These are phyloP conservation scores for Etia nguti DNA, from an alignment of 2,113 vertebrate genomes.

Conservation along the genomic window DNA sequence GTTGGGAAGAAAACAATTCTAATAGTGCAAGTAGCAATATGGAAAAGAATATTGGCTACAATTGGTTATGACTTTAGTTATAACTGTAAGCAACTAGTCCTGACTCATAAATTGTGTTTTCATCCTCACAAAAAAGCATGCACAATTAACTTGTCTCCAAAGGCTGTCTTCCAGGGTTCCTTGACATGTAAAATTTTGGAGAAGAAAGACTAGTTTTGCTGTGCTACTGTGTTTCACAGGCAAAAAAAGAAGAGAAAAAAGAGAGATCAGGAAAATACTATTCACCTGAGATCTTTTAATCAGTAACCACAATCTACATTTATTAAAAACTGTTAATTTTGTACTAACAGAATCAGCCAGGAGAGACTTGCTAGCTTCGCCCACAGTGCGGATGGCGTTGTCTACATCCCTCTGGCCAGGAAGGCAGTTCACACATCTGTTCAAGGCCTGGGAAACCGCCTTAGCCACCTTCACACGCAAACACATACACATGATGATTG, in stretches of 20 bases:
- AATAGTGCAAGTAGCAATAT: neutral
- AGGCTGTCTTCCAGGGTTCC: neutral
- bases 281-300: neutral
- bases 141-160: neutral
- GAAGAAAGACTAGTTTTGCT: neutral
- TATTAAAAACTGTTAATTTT: neutral
- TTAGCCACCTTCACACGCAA: slow-evolving; percentile 85
- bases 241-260: neutral
- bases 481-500: neutral
- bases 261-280: neutral
- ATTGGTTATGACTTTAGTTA: neutral
- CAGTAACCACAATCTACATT: neutral
- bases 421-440: slow-evolving; percentile 90
- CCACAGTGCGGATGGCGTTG: slow-evolving; percentile 88
- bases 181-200: neutral
- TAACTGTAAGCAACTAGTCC: neutral
- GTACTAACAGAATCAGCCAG: slow-evolving; percentile 81
- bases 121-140: neutral
- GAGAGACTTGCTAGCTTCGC: slow-evolving; percentile 93
- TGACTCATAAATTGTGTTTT: neutral
- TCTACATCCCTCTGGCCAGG: slow-evolving; percentile 95
- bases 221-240: neutral
- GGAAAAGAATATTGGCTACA: no score
- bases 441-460: slow-evolving; percentile 92
- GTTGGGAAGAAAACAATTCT: neutral